Evolutionary conservation across 2,797 vertebrate genomes (phyloP), one percentile per base, ranked within the genome.

Genomic region (Sebastiscus albofasciatus): DNA sequence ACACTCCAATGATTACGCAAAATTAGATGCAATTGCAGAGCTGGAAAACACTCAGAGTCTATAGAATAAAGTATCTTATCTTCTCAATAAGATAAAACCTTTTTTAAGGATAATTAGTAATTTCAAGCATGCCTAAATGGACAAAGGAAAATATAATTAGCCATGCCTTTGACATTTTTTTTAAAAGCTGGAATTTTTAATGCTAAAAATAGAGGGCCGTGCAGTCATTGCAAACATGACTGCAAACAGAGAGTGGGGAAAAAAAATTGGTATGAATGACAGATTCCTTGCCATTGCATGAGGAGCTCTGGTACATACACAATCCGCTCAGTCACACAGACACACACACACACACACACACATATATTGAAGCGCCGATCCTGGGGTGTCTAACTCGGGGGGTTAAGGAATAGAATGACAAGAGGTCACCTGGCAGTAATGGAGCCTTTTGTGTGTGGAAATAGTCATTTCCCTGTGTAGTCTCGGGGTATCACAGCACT

Each of bases 361-460:
- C 27, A 73, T 52, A 61, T 56, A 72, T 29, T 58, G 81, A 80
- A 69, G 81, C 78, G 9, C 49, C 58, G 64, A 87, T 90, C 79
- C 82, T 71, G 81, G 82, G 82, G 77, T 90, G 86, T 89, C 89
- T 89, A 88, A 90, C 88, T 89, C 74, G 3, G 64, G 76, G 75
- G 94, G 91, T 94, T 90, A 93, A 86, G 76, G 84, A 85, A 93
- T 87, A 95, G 90, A 95, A 94, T 93, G 90, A 88, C 24, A 59
- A 67, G 86, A 86, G 94, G 95, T 96, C 93, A 93, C 77, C 91
- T 83, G 82, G 85, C 90, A 84, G 92, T 95, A 96, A 96, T 95
- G 93, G 94, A 95, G 91, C 92, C 92, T 93, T 95, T 95, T 95
- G 94, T 95, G 87, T 80, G 88, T 83, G 89, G 90, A 93, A 95